Evolutionary conservation across 2,888 invertebrate genomes (phyloP).

Genomic region (Nasonia oneida): DNA sequence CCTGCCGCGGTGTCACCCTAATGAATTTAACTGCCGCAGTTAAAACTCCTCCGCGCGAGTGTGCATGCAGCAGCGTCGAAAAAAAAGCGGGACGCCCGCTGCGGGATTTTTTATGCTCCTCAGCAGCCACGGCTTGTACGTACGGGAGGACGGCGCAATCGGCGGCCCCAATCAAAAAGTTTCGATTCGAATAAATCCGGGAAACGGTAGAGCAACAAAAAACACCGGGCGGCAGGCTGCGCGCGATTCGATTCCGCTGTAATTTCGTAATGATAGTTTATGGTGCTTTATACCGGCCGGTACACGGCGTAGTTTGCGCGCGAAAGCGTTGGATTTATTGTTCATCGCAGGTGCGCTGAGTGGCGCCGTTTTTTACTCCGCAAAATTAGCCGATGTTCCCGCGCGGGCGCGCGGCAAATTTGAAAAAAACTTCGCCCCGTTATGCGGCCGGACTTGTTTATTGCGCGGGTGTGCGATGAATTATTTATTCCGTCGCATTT

Average conservation of each 20-base stretch:
- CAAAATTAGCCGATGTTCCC: constrained; percentile 37
- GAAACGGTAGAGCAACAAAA: constrained; percentile 8
- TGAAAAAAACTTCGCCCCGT: constrained; percentile 24
- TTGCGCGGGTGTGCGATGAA: background rate
- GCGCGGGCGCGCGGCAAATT: background rate
- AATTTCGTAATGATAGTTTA: constrained; percentile 58
- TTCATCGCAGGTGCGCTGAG: constrained; percentile 46
- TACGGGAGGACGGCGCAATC: constrained; percentile 9
- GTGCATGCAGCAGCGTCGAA: background rate
- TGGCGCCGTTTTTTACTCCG: constrained; percentile 25
- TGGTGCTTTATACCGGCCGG: constrained; percentile 22
- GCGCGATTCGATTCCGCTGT: constrained; percentile 26
- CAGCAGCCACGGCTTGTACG: background rate
- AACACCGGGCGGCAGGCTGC: background rate
- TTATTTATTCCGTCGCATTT: constrained; percentile 31
- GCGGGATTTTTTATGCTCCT: constrained; percentile 24
- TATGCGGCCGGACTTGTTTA: constrained; percentile 25
- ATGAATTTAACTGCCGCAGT: constrained; percentile 68
- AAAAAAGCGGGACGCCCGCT: constrained; percentile 13
- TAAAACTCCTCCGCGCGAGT: constrained; percentile 22
- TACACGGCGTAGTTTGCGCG: constrained; percentile 10
- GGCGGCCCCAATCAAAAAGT: constrained; percentile 26
- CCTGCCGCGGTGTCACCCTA: constrained; percentile 65
- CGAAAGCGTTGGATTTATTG: constrained; percentile 45
- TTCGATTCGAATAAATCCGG: constrained; percentile 33